Conservation (phyloP, 2,888 invertebrate genomes). For the Metacarcinus magister region DNA sequence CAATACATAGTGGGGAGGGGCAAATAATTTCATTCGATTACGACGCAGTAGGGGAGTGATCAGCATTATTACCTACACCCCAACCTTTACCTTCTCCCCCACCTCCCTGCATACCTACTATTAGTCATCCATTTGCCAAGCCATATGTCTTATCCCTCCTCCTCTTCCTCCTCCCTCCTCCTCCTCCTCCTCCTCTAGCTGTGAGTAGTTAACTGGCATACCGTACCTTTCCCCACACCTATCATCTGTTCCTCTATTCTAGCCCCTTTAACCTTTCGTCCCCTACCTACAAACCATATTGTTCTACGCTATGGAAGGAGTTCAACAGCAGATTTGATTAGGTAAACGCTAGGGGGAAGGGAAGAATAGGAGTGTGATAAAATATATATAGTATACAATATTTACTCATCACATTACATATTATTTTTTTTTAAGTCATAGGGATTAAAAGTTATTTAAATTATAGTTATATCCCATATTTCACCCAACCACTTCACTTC, state of each 20-base stretch:
- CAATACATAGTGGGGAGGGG: background rate
- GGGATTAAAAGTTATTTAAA: no score
- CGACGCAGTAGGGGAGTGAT: background rate
- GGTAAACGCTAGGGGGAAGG: background rate
- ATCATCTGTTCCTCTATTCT: background rate
- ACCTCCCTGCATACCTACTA: background rate
- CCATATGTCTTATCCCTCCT: background rate
- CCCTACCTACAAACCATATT: background rate
- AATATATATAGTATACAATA: no score
- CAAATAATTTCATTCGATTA: background rate
- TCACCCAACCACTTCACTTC: no score
- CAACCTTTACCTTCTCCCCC: background rate
- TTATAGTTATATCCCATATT: no score
- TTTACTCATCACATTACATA: no score
- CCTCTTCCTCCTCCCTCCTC: background rate
- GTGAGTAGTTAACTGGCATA: background rate
- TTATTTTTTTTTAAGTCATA: no score
- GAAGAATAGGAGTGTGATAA: no score
- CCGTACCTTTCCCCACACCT: background rate
- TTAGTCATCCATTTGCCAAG: background rate
- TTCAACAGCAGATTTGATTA: background rate
- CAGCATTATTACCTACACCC: background rate
- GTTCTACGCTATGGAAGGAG: background rate
- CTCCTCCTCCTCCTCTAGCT: background rate
- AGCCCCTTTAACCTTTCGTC: background rate